These are phyloP conservation scores for Psettodes erumei DNA, from an alignment of 2,113 vertebrate genomes.

Conservation along the genomic window DNA sequence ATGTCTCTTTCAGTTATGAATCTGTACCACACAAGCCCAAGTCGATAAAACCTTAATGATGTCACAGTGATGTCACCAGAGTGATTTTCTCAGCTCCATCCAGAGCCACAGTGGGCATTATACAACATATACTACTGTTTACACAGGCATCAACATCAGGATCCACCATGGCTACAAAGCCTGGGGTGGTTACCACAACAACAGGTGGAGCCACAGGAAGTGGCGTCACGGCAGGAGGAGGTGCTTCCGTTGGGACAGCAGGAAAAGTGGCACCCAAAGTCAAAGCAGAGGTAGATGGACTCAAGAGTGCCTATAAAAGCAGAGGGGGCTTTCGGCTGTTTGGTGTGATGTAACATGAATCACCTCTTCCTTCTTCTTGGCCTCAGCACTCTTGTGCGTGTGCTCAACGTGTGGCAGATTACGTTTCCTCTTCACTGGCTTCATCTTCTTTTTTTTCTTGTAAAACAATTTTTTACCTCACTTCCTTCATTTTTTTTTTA, in stretches of 20 bases:
- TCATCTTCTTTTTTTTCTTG: conserved; percentile 35
- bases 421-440: conserved; percentile 9
- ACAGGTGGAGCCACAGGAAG: conserved; percentile 44
- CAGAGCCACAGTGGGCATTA: not conserved
- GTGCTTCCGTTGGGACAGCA: conserved; percentile 33
- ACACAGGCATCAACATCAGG: conserved; percentile 39
- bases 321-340: conserved; percentile 43
- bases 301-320: not conserved
- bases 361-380: conserved; percentile 35
- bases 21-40: not conserved
- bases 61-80: not conserved
- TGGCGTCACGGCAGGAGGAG: conserved; percentile 46
- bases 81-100: not conserved
- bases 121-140: not conserved
- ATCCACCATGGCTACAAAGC: conserved; percentile 70
- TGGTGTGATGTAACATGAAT: conserved; percentile 16
- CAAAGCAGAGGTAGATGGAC: conserved; percentile 71
- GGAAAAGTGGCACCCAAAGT: conserved; percentile 60
- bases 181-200: conserved; percentile 45
- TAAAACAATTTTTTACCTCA: not conserved
- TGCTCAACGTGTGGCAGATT: conserved; percentile 1
- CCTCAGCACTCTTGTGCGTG: not conserved
- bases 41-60: not conserved
- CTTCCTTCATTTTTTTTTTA: not conserved
- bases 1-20: not conserved